These are phyloP conservation scores for Urocynchramus pylzowi DNA, from an alignment of 2,113 vertebrate species.

Conservation along the genomic window DNA sequence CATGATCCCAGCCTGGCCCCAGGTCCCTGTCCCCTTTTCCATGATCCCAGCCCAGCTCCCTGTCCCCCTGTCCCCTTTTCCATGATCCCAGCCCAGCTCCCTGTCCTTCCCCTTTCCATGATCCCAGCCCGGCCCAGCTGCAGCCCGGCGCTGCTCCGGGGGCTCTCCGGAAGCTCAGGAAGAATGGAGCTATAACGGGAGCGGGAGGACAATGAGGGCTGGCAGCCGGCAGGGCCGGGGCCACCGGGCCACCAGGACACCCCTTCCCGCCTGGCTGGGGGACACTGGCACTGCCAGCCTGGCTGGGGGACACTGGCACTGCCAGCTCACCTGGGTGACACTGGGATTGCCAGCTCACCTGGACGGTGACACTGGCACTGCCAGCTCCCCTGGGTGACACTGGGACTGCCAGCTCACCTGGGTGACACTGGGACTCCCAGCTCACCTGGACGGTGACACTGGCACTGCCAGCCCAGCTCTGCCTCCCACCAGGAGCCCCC, in stretches of 20 bases:
- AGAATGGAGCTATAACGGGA: neutral
- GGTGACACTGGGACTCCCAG: neutral
- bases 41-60: neutral
- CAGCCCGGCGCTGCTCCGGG: neutral
- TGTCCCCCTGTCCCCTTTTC: neutral
- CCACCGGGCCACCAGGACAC: neutral
- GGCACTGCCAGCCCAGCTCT: neutral
- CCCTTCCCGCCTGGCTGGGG: neutral
- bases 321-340: neutral
- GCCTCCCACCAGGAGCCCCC: neutral
- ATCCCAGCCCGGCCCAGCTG: accelerated
- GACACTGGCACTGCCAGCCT: neutral
- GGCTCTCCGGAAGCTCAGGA: neutral
- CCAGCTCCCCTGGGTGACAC: neutral
- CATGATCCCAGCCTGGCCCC: no score
- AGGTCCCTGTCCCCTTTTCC: no score
- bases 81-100: neutral
- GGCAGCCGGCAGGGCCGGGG: neutral
- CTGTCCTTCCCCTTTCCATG: accelerated
- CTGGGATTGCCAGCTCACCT: neutral
- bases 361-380: neutral
- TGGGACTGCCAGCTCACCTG: neutral
- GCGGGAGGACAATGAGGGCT: neutral
- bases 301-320: accelerated
- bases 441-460: accelerated